These are phyloP conservation scores for Sus cebifrons DNA, from an alignment of 2,797 vertebrate genomes.

Conservation along the genomic window DNA sequence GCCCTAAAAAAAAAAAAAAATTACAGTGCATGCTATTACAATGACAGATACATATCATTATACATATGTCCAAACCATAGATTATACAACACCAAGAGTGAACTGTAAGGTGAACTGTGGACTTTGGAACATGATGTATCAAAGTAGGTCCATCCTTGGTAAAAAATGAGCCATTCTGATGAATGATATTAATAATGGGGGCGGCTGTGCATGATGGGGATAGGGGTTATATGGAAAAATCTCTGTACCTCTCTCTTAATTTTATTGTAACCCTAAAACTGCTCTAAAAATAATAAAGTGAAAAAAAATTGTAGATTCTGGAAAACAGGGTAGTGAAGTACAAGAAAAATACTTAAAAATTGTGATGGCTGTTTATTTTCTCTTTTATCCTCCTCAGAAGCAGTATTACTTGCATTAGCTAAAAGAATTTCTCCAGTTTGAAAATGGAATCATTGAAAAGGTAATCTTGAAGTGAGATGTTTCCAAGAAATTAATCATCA, in stretches of 20 bases:
- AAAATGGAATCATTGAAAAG: not conserved
- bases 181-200: not conserved
- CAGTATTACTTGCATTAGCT: not conserved
- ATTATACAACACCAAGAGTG: not conserved
- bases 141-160: not conserved
- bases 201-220: no score
- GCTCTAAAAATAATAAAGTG: not conserved
- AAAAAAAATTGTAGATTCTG: not conserved
- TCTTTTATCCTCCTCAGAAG: not conserved
- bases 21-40: not conserved
- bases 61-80: not conserved
- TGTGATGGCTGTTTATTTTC: not conserved
- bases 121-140: not conserved
- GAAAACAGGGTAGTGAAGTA: not conserved
- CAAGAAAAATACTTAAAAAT: not conserved
- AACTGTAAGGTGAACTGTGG: not conserved
- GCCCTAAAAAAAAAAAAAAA: no score
- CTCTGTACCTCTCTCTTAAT: not conserved
- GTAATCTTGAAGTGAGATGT: not conserved
- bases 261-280: not conserved
- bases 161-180: not conserved
- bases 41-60: not conserved
- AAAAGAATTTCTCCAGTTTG: not conserved
- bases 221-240: not conserved
- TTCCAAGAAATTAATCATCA: constrained; percentile 26